Evolutionary conservation across 2,113 vertebrate genomes (phyloP), one percentile per base, ranked within the genome.

Genomic region (Heliornis fulica): DNA sequence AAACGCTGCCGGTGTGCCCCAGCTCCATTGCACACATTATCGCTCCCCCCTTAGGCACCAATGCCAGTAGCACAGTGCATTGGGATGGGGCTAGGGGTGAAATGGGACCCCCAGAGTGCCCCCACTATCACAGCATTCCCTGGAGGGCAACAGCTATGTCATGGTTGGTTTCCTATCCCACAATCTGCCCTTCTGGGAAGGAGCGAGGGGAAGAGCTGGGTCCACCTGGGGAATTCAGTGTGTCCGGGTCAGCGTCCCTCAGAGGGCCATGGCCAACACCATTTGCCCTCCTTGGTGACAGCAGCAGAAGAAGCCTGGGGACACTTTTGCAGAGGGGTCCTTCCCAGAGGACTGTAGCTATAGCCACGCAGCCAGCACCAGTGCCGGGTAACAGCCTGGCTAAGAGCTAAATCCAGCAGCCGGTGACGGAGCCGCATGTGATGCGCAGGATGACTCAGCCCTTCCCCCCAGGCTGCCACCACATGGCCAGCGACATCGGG

Each of bases 361-460:
- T 34, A 0, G 1, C 74, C 0, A 2, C 1, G 10, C 54, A 57
- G 89, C 69, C 11, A 3, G 51, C 41, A 20, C 54, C 56, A 65
- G 66, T 0, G 0, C 51, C 11, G 11, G 77, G 54, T 26, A 64
- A 41, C 25, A 60, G 83, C 74, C 32, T 12, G 11, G 56, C 12
- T 7, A 48, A 20, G 31, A 15, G 51, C 15, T 3, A 65, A 48
- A 82, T n/a, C 46, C 90, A 41, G 7, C 78, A 57, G 77, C 21
- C 12, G 13, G 41, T 15, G 69, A 61, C 3, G 1, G 74, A 87
- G 84, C 70, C 10, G 26, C 51, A 18, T 59, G 93, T 66, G 89
- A 78, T 46, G 82, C 4, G 2, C 61, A 41, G 82, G 70, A 71
- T 93, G 93, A 93, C 79, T 96, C 94, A 94, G 93, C 46, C 28